A percentile compares a stretch with the other conserved stretches of the same genome.
phyloP scores from a whole-genome alignment of 2,888 invertebrate genomes.

The Pseudococcus longispinus region DNA sequence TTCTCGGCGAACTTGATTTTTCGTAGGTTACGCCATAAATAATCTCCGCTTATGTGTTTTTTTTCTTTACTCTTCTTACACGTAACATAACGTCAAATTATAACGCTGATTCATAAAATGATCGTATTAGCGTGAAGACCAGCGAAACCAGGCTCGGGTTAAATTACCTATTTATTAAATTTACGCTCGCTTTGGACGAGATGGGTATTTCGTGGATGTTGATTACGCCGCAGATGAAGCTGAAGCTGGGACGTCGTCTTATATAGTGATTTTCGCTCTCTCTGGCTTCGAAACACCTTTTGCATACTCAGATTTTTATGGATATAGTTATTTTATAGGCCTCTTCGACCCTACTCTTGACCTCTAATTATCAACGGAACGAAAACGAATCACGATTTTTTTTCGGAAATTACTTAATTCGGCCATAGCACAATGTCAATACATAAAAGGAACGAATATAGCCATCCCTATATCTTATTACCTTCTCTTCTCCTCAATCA shows the following conservation, averaged over 20 bases:
- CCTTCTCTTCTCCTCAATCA: too few relatives aligned
- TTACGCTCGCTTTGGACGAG: neutral
- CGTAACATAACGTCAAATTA: neutral
- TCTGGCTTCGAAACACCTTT: neutral
- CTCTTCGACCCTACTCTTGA: neutral
- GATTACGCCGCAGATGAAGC: neutral
- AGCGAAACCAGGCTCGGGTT: neutral
- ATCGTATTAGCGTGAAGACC: neutral
- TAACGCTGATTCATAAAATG: slow-evolving; percentile 22
- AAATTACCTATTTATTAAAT: slow-evolving; percentile 1
- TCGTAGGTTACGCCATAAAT: slow-evolving; percentile 34
- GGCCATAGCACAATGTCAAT: neutral
- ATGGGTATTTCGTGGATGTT: neutral
- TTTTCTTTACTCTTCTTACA: neutral
- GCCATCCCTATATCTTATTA: neutral
- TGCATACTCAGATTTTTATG: neutral
- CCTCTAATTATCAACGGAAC: neutral
- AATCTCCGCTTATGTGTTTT: neutral
- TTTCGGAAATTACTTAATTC: neutral
- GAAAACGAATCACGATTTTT: neutral
- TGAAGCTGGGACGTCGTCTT: neutral
- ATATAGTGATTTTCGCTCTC: neutral
- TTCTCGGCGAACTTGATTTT: slow-evolving; percentile 13
- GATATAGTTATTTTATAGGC: neutral
- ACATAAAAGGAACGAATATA: neutral